Evolutionary conservation across 2,888 invertebrate species (phyloP).

Genomic region (Sinhomidia bicolor): DNA sequence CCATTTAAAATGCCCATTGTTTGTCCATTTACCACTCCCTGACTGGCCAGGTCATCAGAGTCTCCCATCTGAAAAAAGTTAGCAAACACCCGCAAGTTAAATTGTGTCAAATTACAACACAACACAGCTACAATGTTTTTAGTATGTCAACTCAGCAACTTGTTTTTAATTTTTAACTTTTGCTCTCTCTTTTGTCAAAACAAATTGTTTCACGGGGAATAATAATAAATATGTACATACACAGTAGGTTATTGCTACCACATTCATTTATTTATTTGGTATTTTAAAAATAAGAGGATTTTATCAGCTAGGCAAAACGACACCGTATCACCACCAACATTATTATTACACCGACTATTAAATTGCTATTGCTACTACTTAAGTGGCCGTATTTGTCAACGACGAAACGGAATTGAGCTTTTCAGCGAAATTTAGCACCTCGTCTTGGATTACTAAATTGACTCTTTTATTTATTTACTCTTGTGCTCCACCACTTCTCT

Average conservation of each 20-base stretch:
- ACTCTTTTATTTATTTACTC: neutral
- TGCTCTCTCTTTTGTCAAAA: neutral
- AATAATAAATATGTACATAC: neutral
- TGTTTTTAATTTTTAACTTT: neutral
- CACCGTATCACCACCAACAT: neutral
- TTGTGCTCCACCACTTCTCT: neutral
- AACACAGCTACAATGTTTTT: neutral
- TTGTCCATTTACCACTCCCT: conserved; percentile 76
- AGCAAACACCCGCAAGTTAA: conserved; percentile 18
- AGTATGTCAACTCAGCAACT: neutral
- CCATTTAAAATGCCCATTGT: conserved; percentile 79
- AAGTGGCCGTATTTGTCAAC: conserved; percentile 43
- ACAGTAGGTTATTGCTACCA: neutral
- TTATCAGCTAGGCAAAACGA: conserved; percentile 18
- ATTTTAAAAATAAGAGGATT: neutral
- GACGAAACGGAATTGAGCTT: conserved; percentile 30
- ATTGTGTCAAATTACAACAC: neutral
- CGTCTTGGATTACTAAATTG: neutral
- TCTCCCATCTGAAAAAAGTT: conserved; percentile 78
- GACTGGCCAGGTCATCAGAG: conserved; percentile 75
- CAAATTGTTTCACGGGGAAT: neutral
- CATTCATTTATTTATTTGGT: neutral
- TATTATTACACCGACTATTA: too few relatives aligned
- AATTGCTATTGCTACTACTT: conserved; percentile 32
- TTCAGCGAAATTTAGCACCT: neutral